Conservation (phyloP, 2,888 invertebrate genomes). For the Slavum lentiscoides region DNA sequence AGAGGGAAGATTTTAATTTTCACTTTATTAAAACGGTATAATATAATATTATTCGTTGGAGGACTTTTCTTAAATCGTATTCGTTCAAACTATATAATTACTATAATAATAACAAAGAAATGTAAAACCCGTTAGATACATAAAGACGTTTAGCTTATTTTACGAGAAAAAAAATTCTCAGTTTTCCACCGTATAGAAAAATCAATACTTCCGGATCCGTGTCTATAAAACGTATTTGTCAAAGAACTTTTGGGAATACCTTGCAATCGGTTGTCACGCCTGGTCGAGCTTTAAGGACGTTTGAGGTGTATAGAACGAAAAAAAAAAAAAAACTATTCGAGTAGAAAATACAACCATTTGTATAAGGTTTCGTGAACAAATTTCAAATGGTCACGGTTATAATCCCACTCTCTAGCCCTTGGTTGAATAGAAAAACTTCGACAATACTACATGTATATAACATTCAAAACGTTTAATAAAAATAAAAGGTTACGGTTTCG, state of each 20-base stretch:
- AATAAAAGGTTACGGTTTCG: too few species aligned
- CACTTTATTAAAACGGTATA: too few species aligned
- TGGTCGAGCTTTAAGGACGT: conserved; percentile 31
- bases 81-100: too few species aligned
- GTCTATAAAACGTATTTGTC: conserved; percentile 32
- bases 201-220: conserved; percentile 19
- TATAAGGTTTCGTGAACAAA: conserved; percentile 26
- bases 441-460: not conserved
- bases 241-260: conserved; percentile 38
- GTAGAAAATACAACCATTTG: conserved; percentile 35
- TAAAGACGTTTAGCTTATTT: not conserved
- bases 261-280: conserved; percentile 36
- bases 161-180: not conserved
- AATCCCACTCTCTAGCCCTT: not conserved
- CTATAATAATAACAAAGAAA: too few species aligned
- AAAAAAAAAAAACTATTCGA: conserved; percentile 14
- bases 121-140: too few species aligned
- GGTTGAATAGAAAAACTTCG: not conserved
- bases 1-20: too few species aligned
- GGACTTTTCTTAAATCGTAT: too few species aligned
- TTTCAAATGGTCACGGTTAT: conserved; percentile 7
- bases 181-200: not conserved
- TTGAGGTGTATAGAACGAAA: conserved; percentile 14
- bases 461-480: too few species aligned
- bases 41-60: too few species aligned